Evolutionary conservation across 1,140 invertebrate species (phyloP).

Genomic region (Drosophila melanica): DNA sequence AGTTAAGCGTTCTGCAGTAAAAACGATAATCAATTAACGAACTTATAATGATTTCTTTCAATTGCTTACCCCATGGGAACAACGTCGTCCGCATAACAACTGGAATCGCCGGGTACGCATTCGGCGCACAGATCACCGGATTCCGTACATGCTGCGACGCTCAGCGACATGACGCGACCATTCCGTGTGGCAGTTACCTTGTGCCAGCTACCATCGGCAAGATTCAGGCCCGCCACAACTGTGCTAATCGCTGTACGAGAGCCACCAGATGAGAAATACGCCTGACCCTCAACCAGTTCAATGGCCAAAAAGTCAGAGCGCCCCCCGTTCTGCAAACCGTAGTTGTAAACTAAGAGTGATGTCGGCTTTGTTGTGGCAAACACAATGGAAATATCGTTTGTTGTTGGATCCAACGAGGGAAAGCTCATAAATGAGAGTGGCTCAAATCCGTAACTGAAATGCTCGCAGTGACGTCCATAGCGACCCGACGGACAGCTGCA

Average conservation of each 20-base stretch:
- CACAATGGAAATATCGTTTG: constrained; percentile 95
- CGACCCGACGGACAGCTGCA: constrained; percentile 94
- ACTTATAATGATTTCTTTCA: background rate
- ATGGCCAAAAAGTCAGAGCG: constrained; percentile 96
- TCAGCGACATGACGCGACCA: constrained; percentile 92
- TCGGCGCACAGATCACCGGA: constrained; percentile 94
- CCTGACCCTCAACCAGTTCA: constrained; percentile 92
- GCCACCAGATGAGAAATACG: constrained; percentile 95
- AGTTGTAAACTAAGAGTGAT: constrained; percentile 95
- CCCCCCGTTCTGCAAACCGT: constrained; percentile 92
- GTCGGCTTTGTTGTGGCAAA: constrained; percentile 95
- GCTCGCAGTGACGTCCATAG: constrained; percentile 96
- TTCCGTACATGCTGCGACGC: constrained; percentile 91
- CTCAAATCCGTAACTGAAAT: constrained; percentile 94
- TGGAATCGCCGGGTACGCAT: constrained; percentile 91
- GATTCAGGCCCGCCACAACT: constrained; percentile 88
- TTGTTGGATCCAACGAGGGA: constrained; percentile 91
- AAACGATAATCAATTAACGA: background rate
- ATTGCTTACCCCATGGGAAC: constrained; percentile 91
- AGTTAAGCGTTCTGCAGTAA: constrained; percentile 91
- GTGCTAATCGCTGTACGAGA: constrained; percentile 93
- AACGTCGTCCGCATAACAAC: constrained; percentile 92
- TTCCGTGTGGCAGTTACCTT: constrained; percentile 96
- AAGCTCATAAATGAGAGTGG: constrained; percentile 96
- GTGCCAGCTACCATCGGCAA: constrained; percentile 95